phyloP scores from a whole-genome alignment of 1,140 invertebrate genomes.

The Drosophila nannoptera region DNA sequence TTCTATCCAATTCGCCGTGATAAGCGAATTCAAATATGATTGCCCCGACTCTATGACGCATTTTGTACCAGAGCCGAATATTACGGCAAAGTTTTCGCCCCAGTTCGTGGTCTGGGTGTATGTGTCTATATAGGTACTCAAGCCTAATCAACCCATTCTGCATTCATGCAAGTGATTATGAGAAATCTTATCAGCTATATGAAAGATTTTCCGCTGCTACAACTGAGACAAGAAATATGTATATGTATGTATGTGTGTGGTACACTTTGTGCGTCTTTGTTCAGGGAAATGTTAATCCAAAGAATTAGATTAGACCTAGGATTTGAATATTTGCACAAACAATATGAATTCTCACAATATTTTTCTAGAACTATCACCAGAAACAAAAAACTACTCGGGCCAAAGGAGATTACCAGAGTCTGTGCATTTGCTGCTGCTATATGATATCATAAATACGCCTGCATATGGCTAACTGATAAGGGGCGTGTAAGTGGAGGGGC shows the following conservation, averaged over 20 bases:
- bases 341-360: background rate
- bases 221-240: constrained; percentile 15
- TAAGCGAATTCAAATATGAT: no score
- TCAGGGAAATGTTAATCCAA: background rate
- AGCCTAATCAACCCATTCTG: background rate
- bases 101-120: background rate
- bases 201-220: constrained; percentile 4
- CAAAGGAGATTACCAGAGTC: background rate
- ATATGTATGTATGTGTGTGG: background rate
- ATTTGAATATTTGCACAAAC: background rate
- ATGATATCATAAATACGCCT: constrained; percentile 5
- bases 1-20: no score
- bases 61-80: background rate
- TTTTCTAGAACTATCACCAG: background rate
- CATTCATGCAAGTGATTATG: background rate
- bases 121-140: background rate
- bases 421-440: background rate
- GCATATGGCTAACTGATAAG: constrained; percentile 11
- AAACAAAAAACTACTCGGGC: constrained; percentile 1
- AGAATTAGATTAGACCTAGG: constrained; percentile 1
- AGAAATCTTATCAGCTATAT: constrained; percentile 32
- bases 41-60: no score
- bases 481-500: background rate
- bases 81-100: background rate
- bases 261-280: constrained; percentile 15